Base-by-base conservation (phyloP, 2,888 invertebrate species). In the Torymus tubicola region DNA sequence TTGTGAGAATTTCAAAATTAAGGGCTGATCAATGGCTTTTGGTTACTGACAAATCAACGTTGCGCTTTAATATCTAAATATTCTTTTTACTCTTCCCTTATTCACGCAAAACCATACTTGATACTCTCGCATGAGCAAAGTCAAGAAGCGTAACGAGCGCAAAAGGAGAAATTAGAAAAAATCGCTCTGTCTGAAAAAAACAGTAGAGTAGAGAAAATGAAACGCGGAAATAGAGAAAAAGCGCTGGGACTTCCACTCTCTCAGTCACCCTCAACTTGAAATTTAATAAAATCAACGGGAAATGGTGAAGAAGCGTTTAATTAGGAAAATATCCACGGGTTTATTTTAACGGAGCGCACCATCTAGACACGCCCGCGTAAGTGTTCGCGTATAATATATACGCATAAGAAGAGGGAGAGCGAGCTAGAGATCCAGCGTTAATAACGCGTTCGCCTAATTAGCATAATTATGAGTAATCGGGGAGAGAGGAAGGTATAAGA, bases 391-490 rank as follows among this genome's bases (percentile, higher is more conserved):
- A 18, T n/a, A 70, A 10, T 60, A 60, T 12, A 16, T 3, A 60
- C 42, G 60, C 42, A 60, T 55, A 21, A 53, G 68, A 5, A 69
- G 63, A 13, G 16, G 50, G 18, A 60, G 52, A 60, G 42, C n/a
- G n/a, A n/a, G n/a, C n/a, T n/a, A 31, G 57, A 21, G 71, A 61
- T 67, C 65, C 60, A 61, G 68, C 68, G 73, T 80, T 82, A 76
- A 82, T 82, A 80, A 80, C 73, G 69, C 73, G 69, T 82, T 80
- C 64, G 65, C 52, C 50, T 73, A 82, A 78, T 79, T 78, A 78
- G 71, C 80, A 79, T 79, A 77, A 80, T 82, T 80, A 77, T 77
- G 82, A 82, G 80, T 82, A 82, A 82, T 82, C 74, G 74, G 71
- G 31, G 31, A 21, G 4, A 14, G 70, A 13, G 12, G 55, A 53